Percentiles rank a stretch among this genome's conserved stretches.
Evolutionary conservation across 1,140 invertebrate genomes (phyloP).

Genomic region (Nephila pilipes): DNA sequence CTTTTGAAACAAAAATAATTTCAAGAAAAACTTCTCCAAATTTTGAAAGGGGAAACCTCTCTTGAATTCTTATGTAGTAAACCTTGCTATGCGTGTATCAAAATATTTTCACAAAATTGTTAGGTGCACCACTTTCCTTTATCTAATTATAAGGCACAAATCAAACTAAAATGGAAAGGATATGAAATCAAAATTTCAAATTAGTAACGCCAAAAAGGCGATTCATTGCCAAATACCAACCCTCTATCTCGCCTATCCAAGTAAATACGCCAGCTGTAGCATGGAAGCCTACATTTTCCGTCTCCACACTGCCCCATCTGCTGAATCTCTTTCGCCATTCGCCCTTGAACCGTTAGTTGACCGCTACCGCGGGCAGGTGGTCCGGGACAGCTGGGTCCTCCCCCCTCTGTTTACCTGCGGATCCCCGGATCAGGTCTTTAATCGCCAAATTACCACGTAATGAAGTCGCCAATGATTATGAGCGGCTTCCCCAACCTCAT

Average conservation of each 20-base stretch:
- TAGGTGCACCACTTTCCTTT: no score
- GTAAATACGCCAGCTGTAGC: constrained; percentile 64
- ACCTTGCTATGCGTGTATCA: no score
- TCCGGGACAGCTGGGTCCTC: constrained; percentile 59
- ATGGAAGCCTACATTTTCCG: constrained; percentile 57
- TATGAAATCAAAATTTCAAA: no score
- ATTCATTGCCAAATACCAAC: constrained; percentile 1
- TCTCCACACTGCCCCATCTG: constrained; percentile 29
- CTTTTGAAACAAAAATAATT: no score
- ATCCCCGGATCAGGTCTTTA: constrained; percentile 67
- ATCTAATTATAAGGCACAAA: no score
- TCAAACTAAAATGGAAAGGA: no score
- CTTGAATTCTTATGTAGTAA: no score
- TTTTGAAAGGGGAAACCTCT: no score
- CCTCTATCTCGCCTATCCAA: not conserved
- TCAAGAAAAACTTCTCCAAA: no score
- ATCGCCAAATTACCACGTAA: constrained; percentile 77
- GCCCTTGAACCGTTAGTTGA: constrained; percentile 76
- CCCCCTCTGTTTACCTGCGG: constrained; percentile 59
- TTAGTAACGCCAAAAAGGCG: not conserved
- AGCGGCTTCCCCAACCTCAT: constrained; percentile 24
- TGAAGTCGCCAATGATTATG: constrained; percentile 77
- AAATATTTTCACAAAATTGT: no score
- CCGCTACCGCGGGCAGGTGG: constrained; percentile 67
- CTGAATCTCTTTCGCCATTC: constrained; percentile 74